Evolutionary conservation across 2,113 vertebrate genomes (phyloP).

Genomic region (Semnopithecus entellus): DNA sequence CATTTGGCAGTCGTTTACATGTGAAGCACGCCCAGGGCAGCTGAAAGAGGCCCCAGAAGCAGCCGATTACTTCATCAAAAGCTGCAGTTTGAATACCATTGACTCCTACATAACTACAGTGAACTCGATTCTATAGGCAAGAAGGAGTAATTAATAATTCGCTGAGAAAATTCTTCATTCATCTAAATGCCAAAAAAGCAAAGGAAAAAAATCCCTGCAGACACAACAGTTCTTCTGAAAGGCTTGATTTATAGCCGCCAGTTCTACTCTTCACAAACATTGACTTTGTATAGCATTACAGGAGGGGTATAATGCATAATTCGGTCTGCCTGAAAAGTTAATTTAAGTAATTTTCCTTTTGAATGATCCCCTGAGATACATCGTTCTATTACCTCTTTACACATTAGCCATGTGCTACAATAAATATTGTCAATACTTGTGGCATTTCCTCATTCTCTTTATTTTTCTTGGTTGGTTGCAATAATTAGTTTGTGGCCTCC

Average conservation of each 20-base stretch:
- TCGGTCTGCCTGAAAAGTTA: slow-evolving; percentile 73
- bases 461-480: slow-evolving; percentile 64
- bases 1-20: slow-evolving; percentile 91
- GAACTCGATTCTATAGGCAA: slow-evolving; percentile 75
- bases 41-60: slow-evolving; percentile 87
- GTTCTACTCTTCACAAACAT: slow-evolving; percentile 70
- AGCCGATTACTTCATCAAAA: slow-evolving; percentile 88
- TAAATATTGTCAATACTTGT: slow-evolving; percentile 67
- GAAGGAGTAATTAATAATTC: slow-evolving; percentile 82
- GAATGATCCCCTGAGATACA: slow-evolving; percentile 71
- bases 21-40: slow-evolving; percentile 91
- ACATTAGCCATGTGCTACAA: slow-evolving; percentile 72
- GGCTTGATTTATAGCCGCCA: slow-evolving; percentile 47
- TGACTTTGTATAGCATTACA: slow-evolving; percentile 76
- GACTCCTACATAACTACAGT: slow-evolving; percentile 82
- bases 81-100: slow-evolving; percentile 80
- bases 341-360: slow-evolving; percentile 79
- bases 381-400: slow-evolving; percentile 60
- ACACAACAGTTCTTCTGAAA: slow-evolving; percentile 53
- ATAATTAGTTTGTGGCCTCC: slow-evolving; percentile 58
- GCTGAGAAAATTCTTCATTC: slow-evolving; percentile 77
- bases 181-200: slow-evolving; percentile 60
- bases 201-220: slow-evolving; percentile 33
- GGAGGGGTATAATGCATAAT: slow-evolving; percentile 64
- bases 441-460: slow-evolving; percentile 56